A percentile compares a stretch with the other conserved stretches of the same genome.
Evolutionary conservation across 1,140 invertebrate species (phyloP).

Genomic region (Hesperophylax magnus): DNA sequence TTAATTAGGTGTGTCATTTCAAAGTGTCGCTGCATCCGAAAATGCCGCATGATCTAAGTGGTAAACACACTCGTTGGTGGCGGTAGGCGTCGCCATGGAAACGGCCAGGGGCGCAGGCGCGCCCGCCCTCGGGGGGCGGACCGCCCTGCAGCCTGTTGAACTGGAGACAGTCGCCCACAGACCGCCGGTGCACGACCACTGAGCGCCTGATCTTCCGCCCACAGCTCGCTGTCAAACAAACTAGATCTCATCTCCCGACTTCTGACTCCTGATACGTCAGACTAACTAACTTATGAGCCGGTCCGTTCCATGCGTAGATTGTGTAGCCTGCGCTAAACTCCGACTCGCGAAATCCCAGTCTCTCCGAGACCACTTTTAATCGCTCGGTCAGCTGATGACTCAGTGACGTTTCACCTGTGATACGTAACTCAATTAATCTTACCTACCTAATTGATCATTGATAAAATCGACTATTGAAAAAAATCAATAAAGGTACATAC

Average conservation of each 20-base stretch:
- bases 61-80: slow-evolving; percentile 50
- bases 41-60: slow-evolving; percentile 28
- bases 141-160: slow-evolving; percentile 67
- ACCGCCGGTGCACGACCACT: slow-evolving; percentile 53
- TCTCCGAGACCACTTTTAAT: background rate
- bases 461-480: background rate
- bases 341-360: background rate
- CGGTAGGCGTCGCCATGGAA: slow-evolving; percentile 68
- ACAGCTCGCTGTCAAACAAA: slow-evolving; percentile 59
- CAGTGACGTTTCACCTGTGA: slow-evolving; percentile 20
- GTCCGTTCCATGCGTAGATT: slow-evolving; percentile 4
- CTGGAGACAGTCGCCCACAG: slow-evolving; percentile 51
- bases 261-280: background rate
- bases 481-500: background rate
- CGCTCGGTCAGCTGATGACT: background rate
- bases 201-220: slow-evolving; percentile 52
- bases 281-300: background rate
- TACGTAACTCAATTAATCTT: background rate
- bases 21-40: background rate
- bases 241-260: slow-evolving; percentile 38
- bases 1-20: too few relatives aligned
- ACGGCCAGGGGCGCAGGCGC: slow-evolving; percentile 64
- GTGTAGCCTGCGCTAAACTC: too few relatives aligned
- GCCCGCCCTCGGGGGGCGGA: slow-evolving; percentile 61
- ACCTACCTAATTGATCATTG: background rate